phyloP scores from a whole-genome alignment of 2,888 invertebrate species.

The Dichetophora obliterata region DNA sequence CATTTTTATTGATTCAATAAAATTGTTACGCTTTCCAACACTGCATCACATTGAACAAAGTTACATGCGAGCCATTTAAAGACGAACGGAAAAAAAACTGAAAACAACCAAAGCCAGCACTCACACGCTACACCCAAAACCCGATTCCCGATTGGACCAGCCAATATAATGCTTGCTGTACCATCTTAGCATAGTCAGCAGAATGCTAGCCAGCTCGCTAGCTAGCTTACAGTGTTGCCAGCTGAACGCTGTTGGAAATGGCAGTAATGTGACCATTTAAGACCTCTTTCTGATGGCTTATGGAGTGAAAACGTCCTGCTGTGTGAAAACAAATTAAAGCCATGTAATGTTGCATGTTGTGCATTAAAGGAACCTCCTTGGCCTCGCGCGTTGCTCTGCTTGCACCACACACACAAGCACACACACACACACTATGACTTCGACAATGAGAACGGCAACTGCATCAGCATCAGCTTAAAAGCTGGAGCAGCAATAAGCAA shows the following conservation, averaged over 20 bases:
- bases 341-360: constrained; percentile 68
- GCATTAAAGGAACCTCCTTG: constrained; percentile 33
- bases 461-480: neutral
- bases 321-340: constrained; percentile 67
- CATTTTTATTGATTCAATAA: neutral
- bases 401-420: no score
- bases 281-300: constrained; percentile 67
- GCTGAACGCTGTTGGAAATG: constrained; percentile 64
- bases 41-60: neutral
- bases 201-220: neutral
- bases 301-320: constrained; percentile 68
- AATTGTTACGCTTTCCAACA: constrained; percentile 17
- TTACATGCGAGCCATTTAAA: neutral
- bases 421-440: no score
- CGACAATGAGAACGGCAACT: neutral
- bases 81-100: neutral
- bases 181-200: neutral
- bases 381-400: neutral
- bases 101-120: neutral
- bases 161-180: neutral
- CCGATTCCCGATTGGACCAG: neutral
- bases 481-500: neutral
- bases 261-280: constrained; percentile 65
- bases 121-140: constrained; percentile 10
- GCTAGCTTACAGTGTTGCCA: constrained; percentile 51